These are phyloP conservation scores for Larimichthys polyactis DNA, from an alignment of 2,113 vertebrate species.

Conservation along the genomic window DNA sequence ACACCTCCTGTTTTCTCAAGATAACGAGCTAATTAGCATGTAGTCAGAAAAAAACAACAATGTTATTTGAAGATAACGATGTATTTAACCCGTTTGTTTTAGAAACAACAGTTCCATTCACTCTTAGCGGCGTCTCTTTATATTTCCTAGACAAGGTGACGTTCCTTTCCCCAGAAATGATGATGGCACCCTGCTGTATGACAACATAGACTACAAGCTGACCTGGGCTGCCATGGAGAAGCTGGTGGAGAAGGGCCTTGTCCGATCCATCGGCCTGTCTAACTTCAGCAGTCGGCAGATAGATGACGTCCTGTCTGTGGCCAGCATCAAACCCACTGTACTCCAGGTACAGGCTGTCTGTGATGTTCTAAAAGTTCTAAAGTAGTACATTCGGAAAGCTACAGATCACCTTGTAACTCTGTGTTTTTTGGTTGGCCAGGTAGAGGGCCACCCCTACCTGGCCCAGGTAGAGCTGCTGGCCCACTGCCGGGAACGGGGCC, in stretches of 20 bases:
- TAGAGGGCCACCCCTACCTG: conserved; percentile 96
- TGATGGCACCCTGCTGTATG: conserved; percentile 90
- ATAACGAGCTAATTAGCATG: neutral
- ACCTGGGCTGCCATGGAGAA: conserved; percentile 98
- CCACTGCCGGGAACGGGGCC: conserved; percentile 88
- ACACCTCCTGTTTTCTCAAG: neutral
- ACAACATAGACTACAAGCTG: conserved; percentile 91
- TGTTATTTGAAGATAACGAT: neutral
- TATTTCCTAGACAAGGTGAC: conserved; percentile 87
- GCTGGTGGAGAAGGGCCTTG: conserved; percentile 93
- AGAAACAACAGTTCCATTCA: no score
- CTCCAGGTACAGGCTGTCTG: conserved; percentile 87
- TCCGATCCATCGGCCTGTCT: conserved; percentile 93
- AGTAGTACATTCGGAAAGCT: neutral
- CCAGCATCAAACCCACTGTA: conserved; percentile 92
- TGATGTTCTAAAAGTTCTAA: neutral
- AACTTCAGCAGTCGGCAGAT: conserved; percentile 97
- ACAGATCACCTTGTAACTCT: neutral
- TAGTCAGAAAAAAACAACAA: neutral
- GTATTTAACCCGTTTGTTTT: neutral
- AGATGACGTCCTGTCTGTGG: conserved; percentile 89
- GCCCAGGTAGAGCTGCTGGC: conserved; percentile 92
- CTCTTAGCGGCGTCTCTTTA: neutral
- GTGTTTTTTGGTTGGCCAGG: conserved; percentile 76
- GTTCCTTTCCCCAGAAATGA: conserved; percentile 89